Conservation (phyloP, 2,888 invertebrate genomes). For the Copidosoma aretas region DNA sequence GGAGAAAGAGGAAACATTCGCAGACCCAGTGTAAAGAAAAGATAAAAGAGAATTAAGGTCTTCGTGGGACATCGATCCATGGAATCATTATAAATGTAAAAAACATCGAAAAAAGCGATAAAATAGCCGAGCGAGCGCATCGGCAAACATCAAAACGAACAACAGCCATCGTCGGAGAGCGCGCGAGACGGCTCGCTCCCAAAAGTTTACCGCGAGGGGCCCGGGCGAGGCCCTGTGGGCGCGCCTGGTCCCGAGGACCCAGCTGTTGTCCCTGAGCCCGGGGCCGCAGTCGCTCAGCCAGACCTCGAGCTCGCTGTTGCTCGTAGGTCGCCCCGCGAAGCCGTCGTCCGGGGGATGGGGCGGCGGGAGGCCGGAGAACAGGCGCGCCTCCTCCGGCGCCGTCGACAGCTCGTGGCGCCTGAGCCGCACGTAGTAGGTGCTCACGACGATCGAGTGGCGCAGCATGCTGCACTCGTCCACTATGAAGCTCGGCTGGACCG, state of each 20-base stretch:
- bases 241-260: conserved; percentile 54
- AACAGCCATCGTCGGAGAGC: too few relatives aligned
- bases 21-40: too few relatives aligned
- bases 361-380: conserved; percentile 54
- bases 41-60: neutral
- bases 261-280: conserved; percentile 52
- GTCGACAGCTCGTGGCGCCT: conserved; percentile 22
- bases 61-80: neutral
- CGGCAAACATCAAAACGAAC: too few relatives aligned
- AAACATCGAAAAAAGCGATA: too few relatives aligned
- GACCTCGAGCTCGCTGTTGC: conserved; percentile 36
- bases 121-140: neutral
- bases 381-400: conserved; percentile 45
- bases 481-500: conserved; percentile 39
- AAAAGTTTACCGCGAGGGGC: conserved; percentile 16
- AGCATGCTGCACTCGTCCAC: conserved; percentile 54
- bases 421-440: conserved; percentile 50
- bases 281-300: conserved; percentile 51
- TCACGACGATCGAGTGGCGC: conserved; percentile 52
- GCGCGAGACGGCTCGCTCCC: too few relatives aligned
- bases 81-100: neutral
- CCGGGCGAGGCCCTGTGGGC: conserved; percentile 51
- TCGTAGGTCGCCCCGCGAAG: conserved; percentile 18
- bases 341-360: conserved; percentile 30
- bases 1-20: too few relatives aligned